phyloP scores from a whole-genome alignment of 2,888 invertebrate species.

The Dioctria linearis region DNA sequence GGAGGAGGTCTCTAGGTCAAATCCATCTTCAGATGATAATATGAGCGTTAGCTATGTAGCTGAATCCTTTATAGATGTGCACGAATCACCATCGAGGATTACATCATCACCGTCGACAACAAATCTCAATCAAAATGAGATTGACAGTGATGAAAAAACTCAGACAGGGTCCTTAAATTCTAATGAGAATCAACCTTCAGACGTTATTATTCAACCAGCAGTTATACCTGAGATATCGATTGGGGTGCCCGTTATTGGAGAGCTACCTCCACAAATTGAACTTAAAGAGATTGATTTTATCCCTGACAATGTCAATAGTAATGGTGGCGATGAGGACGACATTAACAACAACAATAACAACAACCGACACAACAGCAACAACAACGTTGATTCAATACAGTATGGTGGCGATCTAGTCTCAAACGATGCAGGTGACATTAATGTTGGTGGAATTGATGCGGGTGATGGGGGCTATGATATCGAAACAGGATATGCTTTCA shows the following conservation, averaged over 20 bases:
- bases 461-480: conserved; percentile 56
- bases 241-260: conserved; percentile 70
- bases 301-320: conserved; percentile 60
- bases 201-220: conserved; percentile 70
- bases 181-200: conserved; percentile 43
- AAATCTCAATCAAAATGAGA: not conserved
- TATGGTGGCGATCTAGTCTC: conserved; percentile 70
- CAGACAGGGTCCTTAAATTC: conserved; percentile 10
- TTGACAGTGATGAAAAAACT: not conserved
- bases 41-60: conserved; percentile 69
- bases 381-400: conserved; percentile 66
- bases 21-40: conserved; percentile 55
- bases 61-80: conserved; percentile 70
- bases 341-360: conserved; percentile 29
- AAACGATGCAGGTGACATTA: conserved; percentile 63
- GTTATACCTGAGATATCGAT: conserved; percentile 68
- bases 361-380: conserved; percentile 58
- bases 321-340: not conserved
- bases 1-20: conserved; percentile 3
- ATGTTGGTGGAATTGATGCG: not conserved
- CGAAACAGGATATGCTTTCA: conserved; percentile 62
- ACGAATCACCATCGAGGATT: conserved; percentile 63
- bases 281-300: conserved; percentile 70
- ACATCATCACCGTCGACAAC: conserved; percentile 18
- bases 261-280: conserved; percentile 70